Evolutionary conservation across 2,888 invertebrate genomes (phyloP).

Genomic region (Epirrhoe tristata): DNA sequence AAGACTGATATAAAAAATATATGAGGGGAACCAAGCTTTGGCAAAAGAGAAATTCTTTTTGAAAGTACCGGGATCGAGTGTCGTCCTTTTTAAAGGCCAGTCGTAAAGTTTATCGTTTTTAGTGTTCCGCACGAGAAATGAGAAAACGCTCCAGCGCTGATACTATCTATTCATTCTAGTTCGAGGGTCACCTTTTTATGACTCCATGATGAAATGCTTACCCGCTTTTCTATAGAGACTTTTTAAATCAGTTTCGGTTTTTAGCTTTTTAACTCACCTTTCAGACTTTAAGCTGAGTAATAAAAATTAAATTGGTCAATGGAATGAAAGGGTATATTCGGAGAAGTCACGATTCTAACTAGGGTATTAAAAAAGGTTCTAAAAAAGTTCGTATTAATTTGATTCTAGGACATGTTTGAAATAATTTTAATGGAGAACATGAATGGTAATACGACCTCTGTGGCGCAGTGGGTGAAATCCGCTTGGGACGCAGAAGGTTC

Average conservation of each 20-base stretch:
- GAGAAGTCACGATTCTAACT: neutral
- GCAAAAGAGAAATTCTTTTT: constrained; percentile 71
- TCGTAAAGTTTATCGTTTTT: constrained; percentile 79
- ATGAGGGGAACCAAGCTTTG: constrained; percentile 57
- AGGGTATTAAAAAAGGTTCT: neutral
- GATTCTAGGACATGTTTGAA: neutral
- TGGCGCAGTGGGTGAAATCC: no score
- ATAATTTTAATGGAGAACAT: no score
- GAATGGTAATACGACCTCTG: no score
- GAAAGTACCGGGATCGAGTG: constrained; percentile 72
- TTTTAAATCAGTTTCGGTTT: constrained; percentile 27
- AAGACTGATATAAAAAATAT: constrained; percentile 46
- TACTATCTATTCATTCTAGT: constrained; percentile 47
- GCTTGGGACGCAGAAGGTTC: no score
- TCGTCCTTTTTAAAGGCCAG: constrained; percentile 72
- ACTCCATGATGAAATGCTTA: constrained; percentile 46
- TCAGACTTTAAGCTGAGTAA: constrained; percentile 13
- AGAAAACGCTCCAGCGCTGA: constrained; percentile 54
- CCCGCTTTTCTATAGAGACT: constrained; percentile 26
- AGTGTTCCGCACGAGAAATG: constrained; percentile 69
- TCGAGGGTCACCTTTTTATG: constrained; percentile 48
- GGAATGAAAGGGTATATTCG: constrained; percentile 10
- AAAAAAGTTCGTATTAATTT: neutral
- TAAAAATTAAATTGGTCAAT: constrained; percentile 13
- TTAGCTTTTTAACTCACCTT: constrained; percentile 15